These are phyloP conservation scores for Ametastegia equiseti DNA, from an alignment of 2,888 invertebrate species.

Conservation along the genomic window DNA sequence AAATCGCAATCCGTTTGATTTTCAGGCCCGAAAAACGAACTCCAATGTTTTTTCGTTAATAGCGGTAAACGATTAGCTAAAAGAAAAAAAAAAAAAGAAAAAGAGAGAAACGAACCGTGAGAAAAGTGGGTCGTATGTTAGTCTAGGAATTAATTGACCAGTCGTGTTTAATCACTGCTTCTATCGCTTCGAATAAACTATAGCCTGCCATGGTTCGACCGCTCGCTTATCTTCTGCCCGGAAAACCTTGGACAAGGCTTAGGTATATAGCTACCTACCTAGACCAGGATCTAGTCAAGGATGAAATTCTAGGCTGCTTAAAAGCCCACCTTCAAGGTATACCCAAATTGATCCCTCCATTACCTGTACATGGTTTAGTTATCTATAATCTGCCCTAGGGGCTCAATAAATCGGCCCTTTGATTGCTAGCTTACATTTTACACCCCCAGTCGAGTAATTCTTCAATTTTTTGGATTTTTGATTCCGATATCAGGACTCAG, in stretches of 20 bases:
- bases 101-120: background rate
- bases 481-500: too few species aligned
- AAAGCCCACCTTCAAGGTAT: constrained; percentile 3
- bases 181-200: background rate
- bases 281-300: constrained; percentile 16
- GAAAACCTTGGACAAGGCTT: background rate
- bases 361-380: constrained; percentile 17
- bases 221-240: constrained; percentile 20
- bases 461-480: background rate
- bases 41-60: background rate
- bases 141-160: constrained; percentile 8
- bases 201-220: background rate
- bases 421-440: background rate
- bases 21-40: background rate
- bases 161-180: background rate
- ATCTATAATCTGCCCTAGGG: background rate
- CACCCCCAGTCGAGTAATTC: too few species aligned
- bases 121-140: constrained; percentile 1
- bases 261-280: too few species aligned
- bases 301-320: constrained; percentile 31
- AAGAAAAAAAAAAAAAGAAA: background rate
- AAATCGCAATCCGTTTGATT: background rate
- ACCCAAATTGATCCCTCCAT: constrained; percentile 19
- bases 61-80: background rate
- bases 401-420: background rate